A percentile compares a stretch with the other conserved stretches of the same genome.
phyloP scores from a whole-genome alignment of 1,140 invertebrate species.

The Druon quercuslanigerum region DNA sequence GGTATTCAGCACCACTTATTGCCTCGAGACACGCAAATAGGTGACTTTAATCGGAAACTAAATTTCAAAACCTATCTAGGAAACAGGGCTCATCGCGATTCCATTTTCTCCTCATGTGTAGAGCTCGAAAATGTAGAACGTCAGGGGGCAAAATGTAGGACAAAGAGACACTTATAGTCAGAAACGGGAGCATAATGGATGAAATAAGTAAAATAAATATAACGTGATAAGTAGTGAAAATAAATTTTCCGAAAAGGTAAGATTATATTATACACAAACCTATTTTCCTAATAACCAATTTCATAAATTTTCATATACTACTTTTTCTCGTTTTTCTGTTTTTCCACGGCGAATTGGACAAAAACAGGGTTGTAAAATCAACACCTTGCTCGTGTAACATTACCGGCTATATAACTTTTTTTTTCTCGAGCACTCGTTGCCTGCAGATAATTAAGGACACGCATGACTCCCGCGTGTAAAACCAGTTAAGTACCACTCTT shows the following conservation, averaged over 20 bases:
- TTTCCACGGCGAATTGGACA: background rate
- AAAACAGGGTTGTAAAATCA: slow-evolving; percentile 19
- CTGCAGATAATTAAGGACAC: slow-evolving; percentile 25
- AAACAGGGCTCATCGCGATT: slow-evolving; percentile 17
- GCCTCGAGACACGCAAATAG: slow-evolving; percentile 10
- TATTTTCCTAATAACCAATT: too few relatives aligned
- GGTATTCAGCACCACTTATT: slow-evolving; percentile 19
- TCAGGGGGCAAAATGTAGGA: slow-evolving; percentile 26
- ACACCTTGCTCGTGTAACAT: slow-evolving; percentile 20
- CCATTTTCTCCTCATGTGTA: background rate
- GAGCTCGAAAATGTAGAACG: slow-evolving; percentile 25
- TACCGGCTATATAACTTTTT: slow-evolving; percentile 15
- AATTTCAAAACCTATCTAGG: slow-evolving; percentile 10
- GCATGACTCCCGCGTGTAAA: slow-evolving; percentile 21
- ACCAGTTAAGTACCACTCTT: slow-evolving; percentile 26
- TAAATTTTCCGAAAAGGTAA: background rate
- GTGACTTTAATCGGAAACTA: slow-evolving; percentile 10
- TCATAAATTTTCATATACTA: background rate
- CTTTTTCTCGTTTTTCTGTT: background rate
- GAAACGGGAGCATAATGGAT: slow-evolving; percentile 5
- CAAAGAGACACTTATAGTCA: slow-evolving; percentile 15
- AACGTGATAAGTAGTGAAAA: background rate
- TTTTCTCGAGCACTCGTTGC: background rate
- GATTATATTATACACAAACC: too few relatives aligned
- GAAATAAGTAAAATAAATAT: background rate